Evolutionary conservation across 2,113 vertebrate species (phyloP).

Genomic region (pig (Sus scrofa)): T2T-Sscrofa CM000812.6:136610501-136611000

Average conservation of each 20-base stretch:
- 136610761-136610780: constrained; percentile 41
- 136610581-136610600: not conserved
- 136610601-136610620: constrained; percentile 35
- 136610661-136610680: constrained; percentile 56
- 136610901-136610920: constrained; percentile 10
- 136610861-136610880: constrained; percentile 48
- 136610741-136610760: constrained; percentile 31
- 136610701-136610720: not conserved
- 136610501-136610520: not conserved
- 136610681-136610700: constrained; percentile 28
- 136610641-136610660: constrained; percentile 52
- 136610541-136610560: constrained; percentile 28
- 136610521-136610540: not conserved
- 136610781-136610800: constrained; percentile 50
- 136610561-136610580: constrained; percentile 17
- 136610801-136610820: constrained; percentile 36
- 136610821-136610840: constrained; percentile 48
- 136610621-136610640: constrained; percentile 52
- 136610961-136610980: constrained; percentile 53
- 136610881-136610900: constrained; percentile 36
- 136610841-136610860: not conserved
- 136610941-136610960: constrained; percentile 1
- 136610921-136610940: not conserved
- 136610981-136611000: constrained; percentile 67
- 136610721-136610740: constrained; percentile 25